Conservation (phyloP, 1,140 invertebrate species). For the Piezodorus guildinii region DNA sequence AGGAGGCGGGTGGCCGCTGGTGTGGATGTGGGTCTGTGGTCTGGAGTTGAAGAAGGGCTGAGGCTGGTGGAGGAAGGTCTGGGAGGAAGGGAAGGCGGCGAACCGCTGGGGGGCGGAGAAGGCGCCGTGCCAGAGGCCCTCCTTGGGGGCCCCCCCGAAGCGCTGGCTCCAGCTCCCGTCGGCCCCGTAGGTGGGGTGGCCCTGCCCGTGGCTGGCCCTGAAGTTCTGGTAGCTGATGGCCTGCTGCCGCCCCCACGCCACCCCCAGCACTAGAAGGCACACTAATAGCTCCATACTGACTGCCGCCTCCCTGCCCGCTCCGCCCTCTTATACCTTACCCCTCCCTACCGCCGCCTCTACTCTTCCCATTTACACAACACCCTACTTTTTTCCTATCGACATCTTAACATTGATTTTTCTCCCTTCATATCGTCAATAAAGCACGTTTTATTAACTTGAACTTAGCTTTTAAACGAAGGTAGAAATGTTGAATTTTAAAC, state of each 20-base stretch:
- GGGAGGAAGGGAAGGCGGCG: background rate
- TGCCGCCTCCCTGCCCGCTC: background rate
- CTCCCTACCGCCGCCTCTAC: background rate
- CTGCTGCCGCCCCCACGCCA: background rate
- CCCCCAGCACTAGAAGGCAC: background rate
- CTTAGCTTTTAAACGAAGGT: too few relatives aligned
- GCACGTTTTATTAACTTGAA: too few relatives aligned
- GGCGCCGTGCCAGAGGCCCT: background rate
- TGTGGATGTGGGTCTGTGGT: background rate
- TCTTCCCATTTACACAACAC: background rate
- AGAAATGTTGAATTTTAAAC: too few relatives aligned
- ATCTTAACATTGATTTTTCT: background rate
- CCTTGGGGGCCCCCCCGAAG: background rate
- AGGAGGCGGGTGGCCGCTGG: background rate
- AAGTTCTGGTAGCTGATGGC: constrained; percentile 12
- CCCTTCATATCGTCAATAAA: too few relatives aligned
- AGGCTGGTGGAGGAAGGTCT: background rate
- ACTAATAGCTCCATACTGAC: constrained; percentile 11
- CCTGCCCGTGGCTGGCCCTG: constrained; percentile 2
- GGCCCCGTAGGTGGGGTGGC: background rate
- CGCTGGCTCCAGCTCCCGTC: constrained; percentile 8
- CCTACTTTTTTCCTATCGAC: background rate
- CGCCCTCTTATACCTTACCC: background rate
- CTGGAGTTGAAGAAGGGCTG: background rate
- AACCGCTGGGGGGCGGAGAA: background rate